Base-by-base conservation (phyloP, 2,888 invertebrate species). In the Aleiodes alternator region DNA sequence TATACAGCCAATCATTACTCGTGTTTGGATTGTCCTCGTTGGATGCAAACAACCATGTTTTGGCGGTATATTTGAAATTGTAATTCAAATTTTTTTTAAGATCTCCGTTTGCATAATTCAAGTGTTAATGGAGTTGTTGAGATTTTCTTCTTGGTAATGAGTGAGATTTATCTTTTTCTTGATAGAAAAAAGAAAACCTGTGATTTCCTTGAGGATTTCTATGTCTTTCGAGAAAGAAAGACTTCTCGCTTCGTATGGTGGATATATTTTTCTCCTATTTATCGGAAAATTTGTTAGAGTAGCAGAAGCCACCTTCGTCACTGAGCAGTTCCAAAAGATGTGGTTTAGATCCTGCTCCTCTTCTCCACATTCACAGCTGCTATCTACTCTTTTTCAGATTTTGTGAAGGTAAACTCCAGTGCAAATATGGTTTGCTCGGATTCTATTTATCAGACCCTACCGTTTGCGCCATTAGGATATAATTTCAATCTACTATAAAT, bases 391-490 rank as follows among this genome's bases (percentile, higher is more conserved):
- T 16, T n/a, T 55, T n/a, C 16, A 5, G n/a, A 55, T 55, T 55
- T 55, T 55, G 14, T 55, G 11, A 14, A n/a, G 55, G 16, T 55
- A 55, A 14, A 14, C 16, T 55, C 16, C 55, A 7, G 55, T 55
- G 23, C 55, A 55, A 16, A 55, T 16, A n/a, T 55, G 55, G 55
- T 55, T 55, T 55, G 55, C 55, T 55, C 55, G 11, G 16, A 55
- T 55, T 55, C 55, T n/a, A n/a, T n/a, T n/a, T n/a, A n/a, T n/a
- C n/a, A n/a, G n/a, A n/a, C n/a, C n/a, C n/a, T n/a, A n/a, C n/a
- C n/a, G n/a, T n/a, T n/a, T n/a, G n/a, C n/a, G n/a, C n/a, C n/a
- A n/a, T n/a, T n/a, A n/a, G n/a, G n/a, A n/a, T n/a, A n/a, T n/a
- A n/a, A n/a, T n/a, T n/a, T n/a, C n/a, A n/a, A n/a, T n/a, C n/a